phyloP scores from a whole-genome alignment of 2,113 vertebrate species.

The Odontophorus gujanensis region DNA sequence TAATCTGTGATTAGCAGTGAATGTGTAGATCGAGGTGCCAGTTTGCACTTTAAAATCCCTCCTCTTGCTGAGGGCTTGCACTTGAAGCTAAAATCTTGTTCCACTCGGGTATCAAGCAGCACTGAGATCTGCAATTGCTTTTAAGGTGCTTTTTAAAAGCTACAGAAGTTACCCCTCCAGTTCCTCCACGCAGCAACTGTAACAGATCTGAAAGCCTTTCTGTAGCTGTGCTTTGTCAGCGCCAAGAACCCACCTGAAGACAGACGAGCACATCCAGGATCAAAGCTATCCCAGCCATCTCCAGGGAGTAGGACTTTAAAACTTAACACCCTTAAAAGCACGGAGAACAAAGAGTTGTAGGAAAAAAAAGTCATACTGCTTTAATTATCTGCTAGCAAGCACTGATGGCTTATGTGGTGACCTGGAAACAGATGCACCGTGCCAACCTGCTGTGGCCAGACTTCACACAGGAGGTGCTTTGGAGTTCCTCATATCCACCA shows the following conservation, averaged over 20 bases:
- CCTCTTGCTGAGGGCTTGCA: not conserved
- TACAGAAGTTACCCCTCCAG: not conserved
- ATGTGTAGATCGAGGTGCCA: not conserved
- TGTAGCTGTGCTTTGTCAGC: not conserved
- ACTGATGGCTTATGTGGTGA: not conserved
- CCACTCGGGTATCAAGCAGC: not conserved
- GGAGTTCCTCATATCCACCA: not conserved
- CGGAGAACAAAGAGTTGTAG: not conserved
- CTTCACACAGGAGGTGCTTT: not conserved
- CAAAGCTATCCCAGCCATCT: not conserved
- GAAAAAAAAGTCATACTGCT: not conserved
- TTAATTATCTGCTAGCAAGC: not conserved
- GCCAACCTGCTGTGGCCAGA: not conserved
- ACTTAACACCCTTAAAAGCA: not conserved
- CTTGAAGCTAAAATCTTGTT: not conserved
- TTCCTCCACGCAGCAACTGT: not conserved
- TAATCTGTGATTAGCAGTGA: not conserved
- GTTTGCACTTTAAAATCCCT: not conserved
- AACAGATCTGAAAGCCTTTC: not conserved
- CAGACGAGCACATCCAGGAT: not conserved
- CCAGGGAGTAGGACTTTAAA: not conserved
- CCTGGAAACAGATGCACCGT: not conserved
- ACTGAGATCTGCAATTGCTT: not conserved
- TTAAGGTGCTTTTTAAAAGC: constrained; percentile 8
- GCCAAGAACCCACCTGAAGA: not conserved